Evolutionary conservation across 2,888 invertebrate genomes (phyloP).

Genomic region (Diplolepis rosae): DNA sequence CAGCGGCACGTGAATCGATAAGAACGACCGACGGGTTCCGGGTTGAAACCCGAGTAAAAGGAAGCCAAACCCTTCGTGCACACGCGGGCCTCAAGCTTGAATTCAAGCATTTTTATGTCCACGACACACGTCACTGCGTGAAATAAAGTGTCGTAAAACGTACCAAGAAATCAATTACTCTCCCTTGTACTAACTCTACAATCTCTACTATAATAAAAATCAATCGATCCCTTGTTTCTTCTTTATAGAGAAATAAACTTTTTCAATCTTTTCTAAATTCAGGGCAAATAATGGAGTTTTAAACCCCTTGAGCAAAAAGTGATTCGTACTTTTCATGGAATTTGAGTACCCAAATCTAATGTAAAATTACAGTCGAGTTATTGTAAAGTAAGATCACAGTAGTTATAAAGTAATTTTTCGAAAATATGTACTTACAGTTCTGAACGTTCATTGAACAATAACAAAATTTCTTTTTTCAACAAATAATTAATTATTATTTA

Average conservation of each 20-base stretch:
- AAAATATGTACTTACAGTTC: no score
- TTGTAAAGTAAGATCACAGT: no score
- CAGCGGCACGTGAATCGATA: conserved; percentile 48
- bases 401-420: no score
- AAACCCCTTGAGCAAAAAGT: no score
- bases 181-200: not conserved
- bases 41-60: conserved; percentile 18
- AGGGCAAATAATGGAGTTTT: not conserved
- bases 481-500: no score
- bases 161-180: conserved; percentile 23
- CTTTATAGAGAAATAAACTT: no score
- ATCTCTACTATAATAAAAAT: conserved; percentile 10
- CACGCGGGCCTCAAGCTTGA: conserved; percentile 8
- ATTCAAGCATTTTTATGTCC: conserved; percentile 23
- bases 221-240: conserved; percentile 4
- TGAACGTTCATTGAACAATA: no score
- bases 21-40: conserved; percentile 33
- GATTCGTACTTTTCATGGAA: no score
- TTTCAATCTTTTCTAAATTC: not conserved
- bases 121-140: conserved; percentile 26
- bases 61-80: conserved; percentile 26
- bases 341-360: no score
- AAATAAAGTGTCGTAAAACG: conserved; percentile 24
- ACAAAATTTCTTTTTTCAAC: no score
- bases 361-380: no score